These are phyloP conservation scores for Aphidius colemani DNA, from an alignment of 2,888 invertebrate genomes.

Conservation along the genomic window DNA sequence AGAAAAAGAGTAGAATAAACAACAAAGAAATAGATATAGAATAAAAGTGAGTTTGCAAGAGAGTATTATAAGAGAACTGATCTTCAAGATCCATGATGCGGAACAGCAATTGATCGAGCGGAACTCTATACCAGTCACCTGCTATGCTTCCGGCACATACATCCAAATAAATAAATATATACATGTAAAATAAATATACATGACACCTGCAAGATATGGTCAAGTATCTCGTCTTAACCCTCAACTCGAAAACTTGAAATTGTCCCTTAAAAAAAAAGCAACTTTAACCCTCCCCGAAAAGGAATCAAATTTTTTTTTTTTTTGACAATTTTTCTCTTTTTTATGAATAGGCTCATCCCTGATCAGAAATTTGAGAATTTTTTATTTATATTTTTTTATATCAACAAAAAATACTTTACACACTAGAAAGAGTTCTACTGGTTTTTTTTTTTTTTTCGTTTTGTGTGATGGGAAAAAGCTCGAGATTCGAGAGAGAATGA, in stretches of 20 bases:
- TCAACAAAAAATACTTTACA: no score
- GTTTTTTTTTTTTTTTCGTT: no score
- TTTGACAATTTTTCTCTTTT: no score
- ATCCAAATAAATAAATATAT: conserved; percentile 10
- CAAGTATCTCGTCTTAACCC: not conserved
- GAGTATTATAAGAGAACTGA: conserved; percentile 45
- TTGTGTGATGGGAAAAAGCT: no score
- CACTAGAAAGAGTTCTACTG: no score
- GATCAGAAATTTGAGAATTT: no score
- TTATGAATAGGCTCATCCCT: no score
- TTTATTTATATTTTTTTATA: no score
- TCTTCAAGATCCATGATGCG: conserved; percentile 57
- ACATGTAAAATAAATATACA: not conserved
- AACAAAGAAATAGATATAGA: no score
- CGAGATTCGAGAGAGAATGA: no score
- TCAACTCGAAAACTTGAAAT: not conserved
- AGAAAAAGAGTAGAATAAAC: no score
- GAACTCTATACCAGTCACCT: conserved; percentile 59
- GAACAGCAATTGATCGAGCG: conserved; percentile 59
- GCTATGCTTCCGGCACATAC: conserved; percentile 58
- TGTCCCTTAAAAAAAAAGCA: not conserved
- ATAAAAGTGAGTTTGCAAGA: conserved; percentile 24
- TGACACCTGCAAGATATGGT: not conserved
- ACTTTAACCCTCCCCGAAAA: not conserved
- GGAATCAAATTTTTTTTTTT: no score